Base-by-base conservation (phyloP, 1,140 invertebrate genomes). In the Leptestheria dahalacensis region DNA sequence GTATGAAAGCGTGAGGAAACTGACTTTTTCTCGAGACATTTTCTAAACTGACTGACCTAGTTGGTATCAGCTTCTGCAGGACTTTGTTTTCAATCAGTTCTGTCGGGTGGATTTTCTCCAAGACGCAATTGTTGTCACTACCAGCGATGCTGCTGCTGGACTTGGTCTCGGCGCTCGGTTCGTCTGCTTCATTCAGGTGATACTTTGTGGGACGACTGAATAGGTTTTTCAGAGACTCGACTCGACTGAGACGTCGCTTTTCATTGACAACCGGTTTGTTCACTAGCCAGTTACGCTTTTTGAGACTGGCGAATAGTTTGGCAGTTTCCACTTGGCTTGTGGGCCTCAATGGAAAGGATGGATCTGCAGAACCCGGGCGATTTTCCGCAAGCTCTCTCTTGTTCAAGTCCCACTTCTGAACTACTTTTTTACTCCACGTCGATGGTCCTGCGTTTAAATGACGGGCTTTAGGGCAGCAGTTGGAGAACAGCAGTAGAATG, bases 391-490 rank as follows among this genome's bases (percentile, higher is more conserved):
- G 2, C 12, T 3, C 33, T 50, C 60, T 60, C 28, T 59, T 60
- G 25, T 58, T 56, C 61, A 80, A 75, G 47, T 82, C 79, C 78
- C 78, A 81, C 66, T 77, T 79, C 59, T 71, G 71, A n/a, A 77
- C 78, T 29, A 82, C 77, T 68, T 76, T 79, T 66, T 74, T 77
- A 41, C 80, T 78, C 81, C 79, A 82, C n/a, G 79, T 80, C 4
- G 79, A 75, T 53, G 81, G 71, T 65, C 76, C 79, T 2, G n/a
- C 28, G 23, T 15, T 15, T 41, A n/a, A 56, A n/a, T n/a, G n/a
- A n/a, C n/a, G n/a, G n/a, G n/a, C n/a, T n/a, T n/a, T n/a, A n/a
- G n/a, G n/a, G n/a, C n/a, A n/a, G n/a, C n/a, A n/a, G n/a, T n/a
- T n/a, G n/a, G n/a, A n/a, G n/a, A n/a, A n/a, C n/a, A n/a, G n/a